Conservation (phyloP, 1,140 invertebrate species). For the Triops cancriformis region DNA sequence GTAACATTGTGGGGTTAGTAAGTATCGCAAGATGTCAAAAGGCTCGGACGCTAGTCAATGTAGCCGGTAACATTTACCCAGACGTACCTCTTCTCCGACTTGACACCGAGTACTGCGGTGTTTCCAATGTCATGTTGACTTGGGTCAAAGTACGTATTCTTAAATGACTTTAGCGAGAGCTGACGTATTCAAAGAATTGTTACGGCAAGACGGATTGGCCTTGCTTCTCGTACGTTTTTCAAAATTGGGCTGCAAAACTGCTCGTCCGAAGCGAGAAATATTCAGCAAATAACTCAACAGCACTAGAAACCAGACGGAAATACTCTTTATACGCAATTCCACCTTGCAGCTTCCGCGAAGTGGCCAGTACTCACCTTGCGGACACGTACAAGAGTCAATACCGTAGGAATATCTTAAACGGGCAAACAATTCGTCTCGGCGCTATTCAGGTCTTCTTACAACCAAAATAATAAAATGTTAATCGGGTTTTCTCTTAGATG, state of each 20-base stretch:
- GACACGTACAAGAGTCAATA: neutral
- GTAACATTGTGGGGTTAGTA: neutral
- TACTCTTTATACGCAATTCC: too few species aligned
- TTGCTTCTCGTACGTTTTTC: too few species aligned
- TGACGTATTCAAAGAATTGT: too few species aligned
- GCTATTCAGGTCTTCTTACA: neutral
- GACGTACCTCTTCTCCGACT: neutral
- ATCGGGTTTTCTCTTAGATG: too few species aligned
- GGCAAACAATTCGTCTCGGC: neutral
- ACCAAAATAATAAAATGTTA: neutral
- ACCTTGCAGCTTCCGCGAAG: neutral
- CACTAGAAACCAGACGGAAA: too few species aligned
- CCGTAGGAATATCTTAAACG: neutral
- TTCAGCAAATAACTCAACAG: too few species aligned
- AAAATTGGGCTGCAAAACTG: too few species aligned
- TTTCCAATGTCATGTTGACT: neutral
- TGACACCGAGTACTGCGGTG: neutral
- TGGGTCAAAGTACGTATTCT: neutral
- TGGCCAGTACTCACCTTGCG: neutral
- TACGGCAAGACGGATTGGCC: too few species aligned
- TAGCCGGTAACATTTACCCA: neutral
- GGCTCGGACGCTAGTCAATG: neutral
- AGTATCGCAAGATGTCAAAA: neutral
- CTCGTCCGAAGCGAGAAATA: too few species aligned
- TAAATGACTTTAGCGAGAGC: too few species aligned